Base-by-base conservation (phyloP, 2,113 vertebrate species). In the Phalacrocorax pelagicus region DNA sequence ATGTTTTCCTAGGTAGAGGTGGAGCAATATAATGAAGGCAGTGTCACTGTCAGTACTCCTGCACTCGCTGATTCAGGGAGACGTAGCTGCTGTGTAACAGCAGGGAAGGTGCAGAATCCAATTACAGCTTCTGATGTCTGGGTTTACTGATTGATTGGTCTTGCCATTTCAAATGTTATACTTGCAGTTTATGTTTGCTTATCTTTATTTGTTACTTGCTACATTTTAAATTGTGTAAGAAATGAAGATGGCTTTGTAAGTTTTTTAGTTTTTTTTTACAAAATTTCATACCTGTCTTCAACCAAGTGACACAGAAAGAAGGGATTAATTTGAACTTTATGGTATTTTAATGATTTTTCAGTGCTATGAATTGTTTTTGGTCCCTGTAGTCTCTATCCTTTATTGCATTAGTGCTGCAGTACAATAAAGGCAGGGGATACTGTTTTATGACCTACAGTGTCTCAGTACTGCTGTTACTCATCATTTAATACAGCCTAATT, bases 311-410 rank as follows among this genome's bases (percentile, higher is more conserved):
- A 79, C n/a, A 24, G 58, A 85, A 95, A 82, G 40, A 61, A 67
- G 9, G 59, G 30, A 91, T 75, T 95, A 78, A 87, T 88, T 79
- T 85, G 54, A 90, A 80, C 84, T 82, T 87, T 36, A 49, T n/a
- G 46, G 44, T 62, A 80, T 46, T 90, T 58, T 91, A 95, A 86
- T 81, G 83, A 74, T 92, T 95, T 93, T 87, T 94, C 69, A 92
- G 47, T 85, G 65, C 70, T 65, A 9, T 47, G 62, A 87, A 67
- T 79, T 89, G 61, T 7, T 65, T 95, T 90, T 88, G 46, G 40
- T 96, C 57, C 69, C 77, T 79, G 36, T 54, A 72, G 47, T 61
- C 30, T 84, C 66, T 70, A 34, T 59, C 58, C 36, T 70, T 90
- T 90, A 93, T 86, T 93, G 81, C 27, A 61, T 93, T 88, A 93